Evolutionary conservation across 1,140 invertebrate genomes (phyloP), one percentile per base, ranked within the genome.

Genomic region (Bombus balteatus): DNA sequence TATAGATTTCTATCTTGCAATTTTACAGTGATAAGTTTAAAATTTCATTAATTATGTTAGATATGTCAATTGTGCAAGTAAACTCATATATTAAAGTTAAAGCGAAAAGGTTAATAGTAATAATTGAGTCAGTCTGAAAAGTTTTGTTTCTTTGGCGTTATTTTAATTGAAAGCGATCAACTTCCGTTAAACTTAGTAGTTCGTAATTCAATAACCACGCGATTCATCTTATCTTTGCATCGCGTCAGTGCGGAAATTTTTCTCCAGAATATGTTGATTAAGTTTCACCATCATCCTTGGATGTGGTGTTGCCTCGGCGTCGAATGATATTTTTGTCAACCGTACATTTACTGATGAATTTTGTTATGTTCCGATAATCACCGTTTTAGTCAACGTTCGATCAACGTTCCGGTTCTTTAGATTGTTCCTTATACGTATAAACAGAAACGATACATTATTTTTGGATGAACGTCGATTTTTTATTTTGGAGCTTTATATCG

Each of bases 321-420:
- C 10, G 79, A 34, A 57, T 15, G 28, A 22, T 57, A 81, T 71
- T 81, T 71, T 15, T 28, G 78, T 53, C 78, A 70, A n/a, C 5
- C 25, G 28, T 39, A n/a, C 28, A 62, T 79, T 79, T 47, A 37
- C 25, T 18, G 62, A 79, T 68, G 32, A 79, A 41, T 68, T 47
- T 66, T 37, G 25, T 80, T 34, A 43, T 37, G 32, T 25, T n/a
- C 28, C 0, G n/a, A 34, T 66, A 47, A 79, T 79, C 65, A 22
- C 12, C 4, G 32, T 34, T 79, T 79, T 43, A 68, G 47, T 28
- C 39, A 79, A 25, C 22, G 1, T 0, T 3, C 8, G n/a, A 12
- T 62, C 18, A 32, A 32, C 6, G 8, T 12, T 72, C 39, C 25
- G 18, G 10, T n/a, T n/a, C 13, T 22, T 15, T 15, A n/a, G 39